phyloP scores from a whole-genome alignment of 2,888 invertebrate genomes.

The Sesia bembeciformis region DNA sequence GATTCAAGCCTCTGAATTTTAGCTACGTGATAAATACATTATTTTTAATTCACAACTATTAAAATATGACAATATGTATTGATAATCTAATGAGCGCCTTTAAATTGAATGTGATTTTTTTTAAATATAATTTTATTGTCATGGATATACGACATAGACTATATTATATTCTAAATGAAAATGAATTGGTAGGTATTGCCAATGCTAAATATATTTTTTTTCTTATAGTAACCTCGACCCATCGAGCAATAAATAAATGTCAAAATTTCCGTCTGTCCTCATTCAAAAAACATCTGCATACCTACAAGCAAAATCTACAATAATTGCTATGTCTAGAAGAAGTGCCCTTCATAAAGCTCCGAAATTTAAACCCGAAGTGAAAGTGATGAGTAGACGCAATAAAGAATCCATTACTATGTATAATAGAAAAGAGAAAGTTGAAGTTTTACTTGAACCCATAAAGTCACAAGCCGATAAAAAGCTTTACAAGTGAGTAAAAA shows the following conservation, averaged over 20 bases:
- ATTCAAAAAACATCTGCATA: constrained; percentile 58
- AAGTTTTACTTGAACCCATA: constrained; percentile 72
- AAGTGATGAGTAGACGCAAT: constrained; percentile 29
- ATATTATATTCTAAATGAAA: no score
- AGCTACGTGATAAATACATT: no score
- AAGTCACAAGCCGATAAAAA: constrained; percentile 87
- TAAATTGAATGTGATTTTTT: no score
- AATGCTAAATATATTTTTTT: background rate
- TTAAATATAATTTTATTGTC: no score
- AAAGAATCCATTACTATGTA: constrained; percentile 28
- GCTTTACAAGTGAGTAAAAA: constrained; percentile 77
- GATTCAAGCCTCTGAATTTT: no score
- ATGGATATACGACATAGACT: no score
- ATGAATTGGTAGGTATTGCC: background rate
- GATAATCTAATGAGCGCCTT: no score
- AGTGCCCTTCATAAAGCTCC: constrained; percentile 46
- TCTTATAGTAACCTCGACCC: constrained; percentile 20
- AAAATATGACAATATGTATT: no score
- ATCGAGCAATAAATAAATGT: constrained; percentile 44
- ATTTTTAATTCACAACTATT: no score
- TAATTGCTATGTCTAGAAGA: constrained; percentile 52
- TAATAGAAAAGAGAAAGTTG: constrained; percentile 50
- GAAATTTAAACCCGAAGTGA: constrained; percentile 58
- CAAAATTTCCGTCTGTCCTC: constrained; percentile 59
- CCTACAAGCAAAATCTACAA: constrained; percentile 29